These are phyloP conservation scores for Drosophila tropicalis DNA, from an alignment of 1,140 invertebrate genomes.

Conservation along the genomic window DNA sequence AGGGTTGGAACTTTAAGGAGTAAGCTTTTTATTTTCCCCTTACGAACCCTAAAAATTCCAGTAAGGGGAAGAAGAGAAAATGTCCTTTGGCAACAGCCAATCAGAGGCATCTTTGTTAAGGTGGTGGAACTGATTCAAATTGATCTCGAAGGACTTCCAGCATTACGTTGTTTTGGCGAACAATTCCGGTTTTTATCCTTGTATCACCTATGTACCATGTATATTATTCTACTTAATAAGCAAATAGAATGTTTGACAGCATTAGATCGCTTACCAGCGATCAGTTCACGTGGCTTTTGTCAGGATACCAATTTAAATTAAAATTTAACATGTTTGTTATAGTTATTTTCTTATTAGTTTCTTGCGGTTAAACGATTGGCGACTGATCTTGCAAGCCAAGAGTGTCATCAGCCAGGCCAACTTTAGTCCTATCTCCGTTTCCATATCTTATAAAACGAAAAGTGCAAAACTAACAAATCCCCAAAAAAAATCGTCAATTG, in stretches of 20 bases:
- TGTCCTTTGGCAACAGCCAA: background rate
- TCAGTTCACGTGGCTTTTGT: background rate
- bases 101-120: background rate
- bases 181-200: background rate
- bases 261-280: slow-evolving; percentile 2
- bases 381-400: too few species aligned
- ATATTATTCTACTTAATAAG: background rate
- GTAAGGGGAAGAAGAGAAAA: slow-evolving; percentile 19
- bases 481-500: slow-evolving; percentile 17
- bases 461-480: slow-evolving; percentile 10
- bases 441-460: background rate
- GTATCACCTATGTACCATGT: background rate
- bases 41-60: background rate
- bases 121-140: slow-evolving; percentile 8
- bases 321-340: too few species aligned
- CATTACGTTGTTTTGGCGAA: background rate
- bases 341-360: too few species aligned
- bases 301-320: background rate
- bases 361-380: too few species aligned
- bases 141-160: slow-evolving; percentile 5
- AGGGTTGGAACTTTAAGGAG: background rate
- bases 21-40: background rate
- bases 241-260: background rate
- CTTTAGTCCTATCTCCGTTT: background rate
- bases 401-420: background rate